These are phyloP conservation scores for Melipona quadrifasciata DNA, from an alignment of 1,140 invertebrate genomes.

Conservation along the genomic window DNA sequence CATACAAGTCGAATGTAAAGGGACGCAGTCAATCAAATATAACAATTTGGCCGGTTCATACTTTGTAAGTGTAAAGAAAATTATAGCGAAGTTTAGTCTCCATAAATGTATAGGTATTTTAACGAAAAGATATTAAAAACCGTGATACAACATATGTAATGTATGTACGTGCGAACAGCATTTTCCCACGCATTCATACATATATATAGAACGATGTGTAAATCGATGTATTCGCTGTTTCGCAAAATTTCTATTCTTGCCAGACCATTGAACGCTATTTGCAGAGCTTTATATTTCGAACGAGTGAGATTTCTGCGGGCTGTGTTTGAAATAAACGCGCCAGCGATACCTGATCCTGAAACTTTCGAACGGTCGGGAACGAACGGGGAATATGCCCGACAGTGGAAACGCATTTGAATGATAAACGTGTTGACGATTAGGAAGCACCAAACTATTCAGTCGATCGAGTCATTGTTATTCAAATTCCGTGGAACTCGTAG, in stretches of 20 bases:
- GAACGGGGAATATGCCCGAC: background rate
- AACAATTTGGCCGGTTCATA: too few relatives aligned
- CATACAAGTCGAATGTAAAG: background rate
- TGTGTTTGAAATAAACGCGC: background rate
- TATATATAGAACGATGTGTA: background rate
- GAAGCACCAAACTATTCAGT: conserved; percentile 2
- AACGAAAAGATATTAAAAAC: background rate
- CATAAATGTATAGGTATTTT: background rate
- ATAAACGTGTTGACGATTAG: conserved; percentile 5
- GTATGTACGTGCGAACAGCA: background rate
- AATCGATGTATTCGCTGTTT: background rate
- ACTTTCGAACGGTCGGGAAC: background rate
- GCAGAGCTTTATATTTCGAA: background rate
- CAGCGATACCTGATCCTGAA: background rate
- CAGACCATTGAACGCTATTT: background rate
- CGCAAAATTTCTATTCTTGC: background rate
- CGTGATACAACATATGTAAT: background rate
- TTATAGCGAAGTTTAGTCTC: background rate
- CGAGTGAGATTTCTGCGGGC: background rate
- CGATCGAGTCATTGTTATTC: conserved; percentile 20
- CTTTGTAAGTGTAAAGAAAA: background rate
- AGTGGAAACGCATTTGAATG: background rate
- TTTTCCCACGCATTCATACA: background rate
- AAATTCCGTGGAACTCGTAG: conserved; percentile 2
- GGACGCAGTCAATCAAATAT: too few relatives aligned